Percentiles rank a stretch among this genome's conserved stretches.
Evolutionary conservation across 2,797 vertebrate genomes (phyloP).

Genomic region (Muscicapa striata): DNA sequence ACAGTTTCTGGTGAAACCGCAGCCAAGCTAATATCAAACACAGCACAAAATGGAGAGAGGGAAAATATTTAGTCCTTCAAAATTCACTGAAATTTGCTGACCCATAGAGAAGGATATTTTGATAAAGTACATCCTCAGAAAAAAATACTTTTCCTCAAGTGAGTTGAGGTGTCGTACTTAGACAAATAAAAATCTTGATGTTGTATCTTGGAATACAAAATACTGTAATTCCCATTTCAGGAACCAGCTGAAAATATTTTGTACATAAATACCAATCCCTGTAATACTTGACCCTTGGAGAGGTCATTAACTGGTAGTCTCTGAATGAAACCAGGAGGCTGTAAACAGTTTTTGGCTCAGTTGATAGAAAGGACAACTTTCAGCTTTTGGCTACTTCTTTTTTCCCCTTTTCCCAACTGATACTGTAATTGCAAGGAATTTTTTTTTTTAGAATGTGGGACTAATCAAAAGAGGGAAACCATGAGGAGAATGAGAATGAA

Average conservation of each 20-base stretch:
- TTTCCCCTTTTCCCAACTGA: neutral
- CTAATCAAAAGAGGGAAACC: conserved; percentile 6
- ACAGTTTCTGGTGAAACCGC: neutral
- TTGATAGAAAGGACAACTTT: neutral
- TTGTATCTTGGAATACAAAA: neutral
- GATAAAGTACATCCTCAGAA: neutral
- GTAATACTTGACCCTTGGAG: conserved; percentile 27
- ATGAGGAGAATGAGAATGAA: neutral
- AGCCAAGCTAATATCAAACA: neutral
- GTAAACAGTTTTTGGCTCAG: conserved; percentile 16
- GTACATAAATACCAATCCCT: neutral
- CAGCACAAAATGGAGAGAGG: neutral
- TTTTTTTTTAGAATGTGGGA: neutral
- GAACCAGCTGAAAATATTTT: neutral
- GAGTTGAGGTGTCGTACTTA: neutral
- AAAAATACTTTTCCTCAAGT: neutral
- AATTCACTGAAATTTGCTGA: neutral
- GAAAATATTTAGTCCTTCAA: neutral
- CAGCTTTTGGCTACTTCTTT: neutral
- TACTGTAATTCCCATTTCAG: neutral
- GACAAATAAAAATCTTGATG: neutral
- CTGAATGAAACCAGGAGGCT: neutral
- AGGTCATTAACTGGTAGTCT: neutral
- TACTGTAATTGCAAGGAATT: neutral
- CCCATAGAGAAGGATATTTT: neutral